Base-by-base conservation (phyloP, 2,888 invertebrate genomes). In the Pristionchus arcanus region DNA sequence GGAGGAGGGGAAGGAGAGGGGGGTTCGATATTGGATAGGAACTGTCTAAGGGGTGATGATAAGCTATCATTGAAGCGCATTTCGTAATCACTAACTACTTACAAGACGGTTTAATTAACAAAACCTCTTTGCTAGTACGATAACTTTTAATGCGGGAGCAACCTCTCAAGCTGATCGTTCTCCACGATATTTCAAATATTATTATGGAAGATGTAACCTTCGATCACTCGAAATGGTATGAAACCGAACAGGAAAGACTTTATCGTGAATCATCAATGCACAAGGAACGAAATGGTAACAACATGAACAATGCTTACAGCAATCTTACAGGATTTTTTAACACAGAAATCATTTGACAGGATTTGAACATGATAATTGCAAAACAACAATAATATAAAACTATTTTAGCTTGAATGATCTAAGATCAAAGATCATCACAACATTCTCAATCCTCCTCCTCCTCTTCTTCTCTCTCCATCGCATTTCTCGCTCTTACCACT, bases 1-100 rank as follows among this genome's bases (percentile, higher is more conserved):
- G 28, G 37, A 28, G 83, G 59, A 59, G 34, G 83, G 15, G 83
- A 28, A 31, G 34, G 83, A 21, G 84, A 63, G 84, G 84, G 84
- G 84, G 59, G 59, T 84, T 55, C 59, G 59, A 63, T 59, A 59
- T 31, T 28, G 42, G 49, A 81, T 25, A 19, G 9, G 83, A 55
- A 84, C 84, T 28, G 53, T 83, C 49, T 49, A 53, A 83, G 83
- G 83, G 53, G 21, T 21, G n/a, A 28, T 83, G 55, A 55, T 34
- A 37, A 74, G 74, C 37, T 74, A 37, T 74, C 31, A 28, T 0
- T n/a, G 63, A 63, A 49, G 42, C 42, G 63, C 63, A 63, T 63
- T 63, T n/a, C 25, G 19, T n/a, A 25, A 63, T n/a, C 25, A n/a
- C 63, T 25, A n/a, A n/a, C 21, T 15, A 63, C 63, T 63, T 49